Percentiles rank a stretch among this genome's conserved stretches.
Evolutionary conservation across 2,113 vertebrate genomes (phyloP).

Genomic region (Nesoenas mayeri): DNA sequence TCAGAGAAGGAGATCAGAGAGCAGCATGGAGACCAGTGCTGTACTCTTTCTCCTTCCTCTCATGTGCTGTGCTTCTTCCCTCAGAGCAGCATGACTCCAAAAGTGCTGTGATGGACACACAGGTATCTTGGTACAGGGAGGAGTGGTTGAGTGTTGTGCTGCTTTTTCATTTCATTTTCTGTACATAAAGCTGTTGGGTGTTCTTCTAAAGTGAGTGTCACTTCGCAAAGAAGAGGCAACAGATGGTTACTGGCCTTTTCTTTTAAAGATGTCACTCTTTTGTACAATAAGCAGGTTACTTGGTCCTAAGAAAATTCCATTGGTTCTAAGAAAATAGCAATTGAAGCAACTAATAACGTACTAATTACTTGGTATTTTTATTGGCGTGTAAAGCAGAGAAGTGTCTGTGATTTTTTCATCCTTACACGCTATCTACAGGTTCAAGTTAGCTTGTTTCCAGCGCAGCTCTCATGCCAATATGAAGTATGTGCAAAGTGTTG

Average conservation of each 20-base stretch:
- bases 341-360: not conserved
- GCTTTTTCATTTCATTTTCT: not conserved
- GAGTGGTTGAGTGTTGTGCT: rapidly evolving
- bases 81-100: rapidly evolving
- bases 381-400: not conserved
- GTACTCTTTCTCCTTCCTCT: not conserved
- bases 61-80: rapidly evolving
- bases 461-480: not conserved
- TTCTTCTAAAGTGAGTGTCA: not conserved
- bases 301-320: not conserved
- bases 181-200: rapidly evolving
- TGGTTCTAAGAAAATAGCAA: not conserved
- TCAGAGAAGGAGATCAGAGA: not conserved
- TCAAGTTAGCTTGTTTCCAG: not conserved
- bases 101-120: not conserved
- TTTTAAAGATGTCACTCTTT: not conserved
- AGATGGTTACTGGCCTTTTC: not conserved
- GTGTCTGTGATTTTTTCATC: not conserved
- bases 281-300: rapidly evolving
- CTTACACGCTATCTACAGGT: not conserved
- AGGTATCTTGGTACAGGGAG: not conserved
- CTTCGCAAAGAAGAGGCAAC: not conserved
- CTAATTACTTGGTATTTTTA: not conserved
- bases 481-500: not conserved
- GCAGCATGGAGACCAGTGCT: not conserved